phyloP scores from a whole-genome alignment of 2,113 vertebrate genomes.

The Brienomyrus brachyistius region DNA sequence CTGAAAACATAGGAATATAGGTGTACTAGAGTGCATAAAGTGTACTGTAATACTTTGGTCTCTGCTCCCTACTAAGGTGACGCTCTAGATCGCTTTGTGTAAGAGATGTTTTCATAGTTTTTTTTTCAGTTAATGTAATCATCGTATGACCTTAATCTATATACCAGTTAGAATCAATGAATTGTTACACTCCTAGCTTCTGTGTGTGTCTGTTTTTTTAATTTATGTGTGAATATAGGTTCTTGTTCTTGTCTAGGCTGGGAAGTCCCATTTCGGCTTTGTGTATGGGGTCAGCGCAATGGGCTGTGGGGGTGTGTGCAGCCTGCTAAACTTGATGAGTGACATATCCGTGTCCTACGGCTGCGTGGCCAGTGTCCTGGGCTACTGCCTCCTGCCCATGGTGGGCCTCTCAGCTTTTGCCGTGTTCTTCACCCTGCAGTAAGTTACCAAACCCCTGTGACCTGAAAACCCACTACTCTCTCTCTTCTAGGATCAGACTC shows the following conservation, averaged over 20 bases:
- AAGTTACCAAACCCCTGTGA: slow-evolving; percentile 43
- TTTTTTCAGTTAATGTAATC: background rate
- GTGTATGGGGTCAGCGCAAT: slow-evolving; percentile 64
- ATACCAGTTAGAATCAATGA: background rate
- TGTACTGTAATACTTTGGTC: background rate
- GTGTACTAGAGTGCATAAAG: background rate
- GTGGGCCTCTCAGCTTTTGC: slow-evolving; percentile 62
- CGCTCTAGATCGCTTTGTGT: background rate
- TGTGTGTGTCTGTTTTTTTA: background rate
- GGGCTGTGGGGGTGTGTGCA: slow-evolving; percentile 62
- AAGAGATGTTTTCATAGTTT: background rate
- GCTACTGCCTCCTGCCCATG: slow-evolving; percentile 71
- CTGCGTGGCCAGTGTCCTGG: slow-evolving; percentile 68
- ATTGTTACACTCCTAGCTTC: background rate
- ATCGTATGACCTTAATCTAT: background rate
- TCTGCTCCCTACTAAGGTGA: background rate
- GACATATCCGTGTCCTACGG: slow-evolving; percentile 52
- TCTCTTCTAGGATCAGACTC: background rate
- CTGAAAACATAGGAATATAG: background rate
- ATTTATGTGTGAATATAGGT: background rate
- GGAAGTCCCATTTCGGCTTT: slow-evolving; percentile 69
- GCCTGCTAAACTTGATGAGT: slow-evolving; percentile 69
- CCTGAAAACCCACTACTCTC: background rate
- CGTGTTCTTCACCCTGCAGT: slow-evolving; percentile 62
- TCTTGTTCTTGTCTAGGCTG: slow-evolving; percentile 49